These are phyloP conservation scores for Dendroctonus ponderosae DNA, from an alignment of 1,140 invertebrate species.

Conservation along the genomic window DNA sequence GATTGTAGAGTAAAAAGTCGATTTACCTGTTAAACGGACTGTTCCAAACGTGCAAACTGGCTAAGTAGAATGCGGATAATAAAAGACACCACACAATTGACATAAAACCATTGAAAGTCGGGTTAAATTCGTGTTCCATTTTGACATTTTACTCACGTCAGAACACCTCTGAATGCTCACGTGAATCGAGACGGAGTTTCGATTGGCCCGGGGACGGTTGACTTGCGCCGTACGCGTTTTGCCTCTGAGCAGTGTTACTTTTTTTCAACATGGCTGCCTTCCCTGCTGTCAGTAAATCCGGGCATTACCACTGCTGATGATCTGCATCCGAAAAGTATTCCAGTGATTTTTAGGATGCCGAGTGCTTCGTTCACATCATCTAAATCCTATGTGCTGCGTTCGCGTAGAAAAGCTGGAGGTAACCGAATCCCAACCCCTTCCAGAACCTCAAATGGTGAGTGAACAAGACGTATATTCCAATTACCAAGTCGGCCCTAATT, in stretches of 20 bases:
- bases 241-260: constrained; percentile 17
- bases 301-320: background rate
- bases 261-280: constrained; percentile 64
- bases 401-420: constrained; percentile 81
- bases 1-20: no score
- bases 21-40: constrained; percentile 68
- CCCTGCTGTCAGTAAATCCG: constrained; percentile 59
- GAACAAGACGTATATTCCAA: constrained; percentile 13
- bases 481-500: constrained; percentile 18
- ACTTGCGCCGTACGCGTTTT: constrained; percentile 28
- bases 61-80: constrained; percentile 74
- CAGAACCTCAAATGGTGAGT: constrained; percentile 70
- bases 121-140: constrained; percentile 50
- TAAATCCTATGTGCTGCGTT: constrained; percentile 80
- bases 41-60: constrained; percentile 81
- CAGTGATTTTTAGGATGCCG: constrained; percentile 62
- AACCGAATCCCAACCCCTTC: constrained; percentile 76
- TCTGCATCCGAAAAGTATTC: no score
- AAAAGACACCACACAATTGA: constrained; percentile 65
- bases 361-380: constrained; percentile 86
- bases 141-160: no score
- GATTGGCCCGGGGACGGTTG: constrained; percentile 39
- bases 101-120: constrained; percentile 47
- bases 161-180: no score
- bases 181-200: constrained; percentile 36